Percentiles rank a stretch among this genome's conserved stretches.
phyloP scores from a whole-genome alignment of 1,140 invertebrate species.

The Drosophila murphyi region DNA sequence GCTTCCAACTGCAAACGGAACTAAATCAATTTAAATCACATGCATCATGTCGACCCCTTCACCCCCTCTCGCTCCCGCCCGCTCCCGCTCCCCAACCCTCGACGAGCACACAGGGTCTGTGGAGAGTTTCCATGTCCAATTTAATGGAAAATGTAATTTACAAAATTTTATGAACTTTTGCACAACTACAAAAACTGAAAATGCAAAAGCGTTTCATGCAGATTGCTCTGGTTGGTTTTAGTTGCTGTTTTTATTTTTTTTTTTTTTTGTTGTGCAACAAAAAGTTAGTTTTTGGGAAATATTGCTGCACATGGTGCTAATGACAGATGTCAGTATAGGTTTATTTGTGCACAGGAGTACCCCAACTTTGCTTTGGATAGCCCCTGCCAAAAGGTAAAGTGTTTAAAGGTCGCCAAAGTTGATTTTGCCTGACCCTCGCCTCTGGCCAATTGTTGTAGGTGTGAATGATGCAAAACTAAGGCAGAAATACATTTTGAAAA shows the following conservation, averaged over 20 bases:
- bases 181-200: conserved; percentile 19
- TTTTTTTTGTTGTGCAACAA: conserved; percentile 23
- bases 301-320: conserved; percentile 34
- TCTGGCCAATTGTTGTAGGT: conserved; percentile 9
- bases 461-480: not conserved
- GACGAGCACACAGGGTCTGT: not conserved
- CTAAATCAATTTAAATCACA: conserved; percentile 42
- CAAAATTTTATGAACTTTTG: conserved; percentile 40
- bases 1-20: conserved; percentile 21
- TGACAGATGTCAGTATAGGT: conserved; percentile 51
- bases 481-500: not conserved
- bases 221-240: conserved; percentile 11
- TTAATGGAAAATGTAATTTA: conserved; percentile 56
- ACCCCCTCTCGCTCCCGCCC: no score
- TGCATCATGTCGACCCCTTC: not conserved
- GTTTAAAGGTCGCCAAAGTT: conserved; percentile 16
- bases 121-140: conserved; percentile 39
- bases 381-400: conserved; percentile 26
- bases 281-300: conserved; percentile 42
- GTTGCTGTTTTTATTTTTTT: conserved; percentile 15
- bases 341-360: not conserved
- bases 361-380: conserved; percentile 26
- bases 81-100: not conserved
- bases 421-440: not conserved
- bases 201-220: conserved; percentile 20